A percentile compares a stretch with the other conserved stretches of the same genome.
Evolutionary conservation across 2,797 vertebrate genomes (phyloP).

Genomic region (Vespertilio murinus): DNA sequence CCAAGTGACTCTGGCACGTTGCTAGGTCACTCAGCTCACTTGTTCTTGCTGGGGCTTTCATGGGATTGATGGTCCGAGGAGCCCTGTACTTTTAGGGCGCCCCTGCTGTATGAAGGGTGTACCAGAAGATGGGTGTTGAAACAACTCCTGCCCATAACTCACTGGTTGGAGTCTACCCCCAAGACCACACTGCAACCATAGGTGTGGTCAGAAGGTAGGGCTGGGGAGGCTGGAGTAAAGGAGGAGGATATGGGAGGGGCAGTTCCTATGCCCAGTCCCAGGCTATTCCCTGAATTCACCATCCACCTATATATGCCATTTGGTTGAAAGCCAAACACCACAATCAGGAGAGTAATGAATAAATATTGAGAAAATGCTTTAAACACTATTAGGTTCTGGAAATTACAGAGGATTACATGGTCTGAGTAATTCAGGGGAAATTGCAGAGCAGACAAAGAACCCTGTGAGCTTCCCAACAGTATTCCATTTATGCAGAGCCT

Average conservation of each 20-base stretch:
- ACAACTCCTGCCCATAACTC: not conserved
- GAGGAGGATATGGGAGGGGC: rapidly evolving
- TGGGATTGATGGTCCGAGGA: not conserved
- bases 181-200: not conserved
- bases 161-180: no score
- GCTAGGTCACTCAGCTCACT: not conserved
- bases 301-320: not conserved
- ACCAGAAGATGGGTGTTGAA: not conserved
- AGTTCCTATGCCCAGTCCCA: not conserved
- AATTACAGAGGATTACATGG: slow-evolving; percentile 26
- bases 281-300: not conserved
- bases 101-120: not conserved
- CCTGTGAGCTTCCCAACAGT: not conserved
- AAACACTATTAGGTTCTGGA: slow-evolving; percentile 14
- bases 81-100: not conserved
- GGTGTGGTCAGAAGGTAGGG: not conserved
- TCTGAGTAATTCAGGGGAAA: slow-evolving; percentile 20
- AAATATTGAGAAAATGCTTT: not conserved
- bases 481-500: not conserved
- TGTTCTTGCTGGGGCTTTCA: not conserved
- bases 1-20: not conserved
- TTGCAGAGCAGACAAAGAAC: not conserved
- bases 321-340: slow-evolving; percentile 22
- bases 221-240: rapidly evolving
- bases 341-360: not conserved